A percentile compares a stretch with the other conserved stretches of the same genome.
Conservation (phyloP, 1,140 invertebrate genomes). For the Babylonia areolata region DNA sequence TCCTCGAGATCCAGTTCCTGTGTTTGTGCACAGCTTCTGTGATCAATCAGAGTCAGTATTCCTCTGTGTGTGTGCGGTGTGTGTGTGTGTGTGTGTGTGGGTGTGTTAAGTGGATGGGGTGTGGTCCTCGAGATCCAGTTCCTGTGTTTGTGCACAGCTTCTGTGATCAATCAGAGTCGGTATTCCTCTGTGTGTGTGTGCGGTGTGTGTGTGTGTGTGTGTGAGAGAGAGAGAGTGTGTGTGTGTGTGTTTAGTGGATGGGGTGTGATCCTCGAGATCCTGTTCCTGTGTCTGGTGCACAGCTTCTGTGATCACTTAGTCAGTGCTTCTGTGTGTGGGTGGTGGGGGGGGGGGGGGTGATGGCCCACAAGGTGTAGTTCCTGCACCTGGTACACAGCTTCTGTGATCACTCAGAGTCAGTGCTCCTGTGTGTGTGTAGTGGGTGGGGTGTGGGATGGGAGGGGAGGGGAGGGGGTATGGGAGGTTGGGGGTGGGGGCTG, state of each 20-base stretch:
- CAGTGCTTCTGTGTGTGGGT: conserved; percentile 54
- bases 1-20: conserved; percentile 77
- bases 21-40: conserved; percentile 78
- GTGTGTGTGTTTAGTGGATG: too few species aligned
- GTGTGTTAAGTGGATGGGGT: too few species aligned
- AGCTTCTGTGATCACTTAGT: conserved; percentile 78
- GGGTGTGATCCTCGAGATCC: conserved; percentile 78
- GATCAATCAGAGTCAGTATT: conserved; percentile 77
- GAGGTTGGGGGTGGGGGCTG: too few species aligned
- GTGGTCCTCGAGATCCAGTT: too few species aligned
- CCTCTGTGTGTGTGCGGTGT: not conserved
- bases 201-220: too few species aligned
- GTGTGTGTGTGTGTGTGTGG: too few species aligned
- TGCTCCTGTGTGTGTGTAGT: conserved; percentile 40
- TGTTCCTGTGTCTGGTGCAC: conserved; percentile 77
- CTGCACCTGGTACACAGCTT: conserved; percentile 77
- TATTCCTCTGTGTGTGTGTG: conserved; percentile 40
- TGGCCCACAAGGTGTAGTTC: conserved; percentile 78
- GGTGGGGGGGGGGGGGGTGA: too few species aligned
- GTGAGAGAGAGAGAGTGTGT: too few species aligned
- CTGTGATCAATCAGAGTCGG: conserved; percentile 78
- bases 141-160: conserved; percentile 78
- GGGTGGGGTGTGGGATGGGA: too few species aligned
- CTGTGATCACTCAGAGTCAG: conserved; percentile 78
- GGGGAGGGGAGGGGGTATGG: too few species aligned